Evolutionary conservation across 2,888 invertebrate genomes (phyloP).

Genomic region (Silvanus unidentatus): DNA sequence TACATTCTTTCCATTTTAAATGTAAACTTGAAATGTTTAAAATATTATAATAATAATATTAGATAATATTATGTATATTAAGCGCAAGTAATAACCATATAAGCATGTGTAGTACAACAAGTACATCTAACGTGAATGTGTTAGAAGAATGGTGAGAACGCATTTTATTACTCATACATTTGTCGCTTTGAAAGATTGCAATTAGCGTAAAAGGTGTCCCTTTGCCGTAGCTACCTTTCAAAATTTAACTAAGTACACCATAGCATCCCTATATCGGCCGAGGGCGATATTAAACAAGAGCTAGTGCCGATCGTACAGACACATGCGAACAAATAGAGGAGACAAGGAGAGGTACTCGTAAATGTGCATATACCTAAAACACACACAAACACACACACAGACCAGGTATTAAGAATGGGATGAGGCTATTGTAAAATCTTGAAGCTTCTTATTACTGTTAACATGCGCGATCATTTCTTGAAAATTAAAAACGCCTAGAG

Average conservation of each 20-base stretch:
- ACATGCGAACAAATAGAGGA: conserved; percentile 11
- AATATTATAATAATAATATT: no score
- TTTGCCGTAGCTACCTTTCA: conserved; percentile 24
- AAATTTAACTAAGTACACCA: conserved; percentile 36
- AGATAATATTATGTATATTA: no score
- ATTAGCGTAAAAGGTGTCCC: conserved; percentile 45
- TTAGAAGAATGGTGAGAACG: no score
- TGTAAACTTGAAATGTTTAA: no score
- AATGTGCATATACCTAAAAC: conserved; percentile 21
- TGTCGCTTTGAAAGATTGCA: conserved; percentile 28
- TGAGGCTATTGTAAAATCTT: conserved; percentile 39
- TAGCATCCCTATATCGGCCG: conserved; percentile 38
- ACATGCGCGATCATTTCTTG: conserved; percentile 46
- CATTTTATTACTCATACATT: no score
- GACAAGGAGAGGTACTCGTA: conserved; percentile 8
- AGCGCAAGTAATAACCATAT: no score
- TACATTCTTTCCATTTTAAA: no score
- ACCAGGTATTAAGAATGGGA: conserved; percentile 31
- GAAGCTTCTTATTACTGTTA: conserved; percentile 44
- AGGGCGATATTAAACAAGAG: conserved; percentile 41
- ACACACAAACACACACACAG: conserved; percentile 10
- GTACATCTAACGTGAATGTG: no score
- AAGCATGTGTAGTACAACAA: no score
- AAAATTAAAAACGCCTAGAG: conserved; percentile 47
- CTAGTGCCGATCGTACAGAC: conserved; percentile 28